Base-by-base conservation (phyloP, 2,888 invertebrate genomes). In the Aplocera efformata region DNA sequence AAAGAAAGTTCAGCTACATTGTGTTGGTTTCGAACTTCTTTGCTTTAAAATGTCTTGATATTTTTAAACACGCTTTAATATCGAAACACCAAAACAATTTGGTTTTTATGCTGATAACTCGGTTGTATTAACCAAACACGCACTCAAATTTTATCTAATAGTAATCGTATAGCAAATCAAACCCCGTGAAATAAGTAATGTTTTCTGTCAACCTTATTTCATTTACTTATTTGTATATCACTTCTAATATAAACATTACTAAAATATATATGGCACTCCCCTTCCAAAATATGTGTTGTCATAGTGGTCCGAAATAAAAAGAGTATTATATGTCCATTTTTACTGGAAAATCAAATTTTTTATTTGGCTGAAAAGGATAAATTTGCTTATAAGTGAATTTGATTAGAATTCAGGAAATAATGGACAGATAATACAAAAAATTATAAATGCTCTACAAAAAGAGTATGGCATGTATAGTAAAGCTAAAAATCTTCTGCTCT, bases 221-320 rank as follows among this genome's bases (percentile, higher is more conserved):
- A 51, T 51, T 48, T 50, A 58, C 38, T 60, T 50, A 60, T 52
- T 53, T 57, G 57, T 54, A 50, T 60, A 58, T 56, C 53, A 64
- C 51, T 59, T 66, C 51, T 60, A 61, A 37, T 43, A 43, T 53
- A 63, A 63, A 41, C 28, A 46, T 46, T 28, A 37, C 56, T 53
- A 59, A 68, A 60, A 51, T 60, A 44, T 55, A 61, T 68, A 62
- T 72, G 61, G 68, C 71, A 72, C 67, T 17, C 64, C 45, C 64
- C 58, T 64, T 63, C 62, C 68, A 58, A 57, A 61, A 43, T 76
- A 50, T 70, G 71, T 77, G 76, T 78, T 69, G 75, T 77, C 52
- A 59, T 67, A 60, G 63, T 60, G 56, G 58, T 58, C 42, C 10
- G 7, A 31, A 23, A 33, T 11, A 9, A 8, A 32, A 32, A 42